These are phyloP conservation scores for Agelaius tricolor DNA, from an alignment of 2,113 vertebrate species.

Conservation along the genomic window DNA sequence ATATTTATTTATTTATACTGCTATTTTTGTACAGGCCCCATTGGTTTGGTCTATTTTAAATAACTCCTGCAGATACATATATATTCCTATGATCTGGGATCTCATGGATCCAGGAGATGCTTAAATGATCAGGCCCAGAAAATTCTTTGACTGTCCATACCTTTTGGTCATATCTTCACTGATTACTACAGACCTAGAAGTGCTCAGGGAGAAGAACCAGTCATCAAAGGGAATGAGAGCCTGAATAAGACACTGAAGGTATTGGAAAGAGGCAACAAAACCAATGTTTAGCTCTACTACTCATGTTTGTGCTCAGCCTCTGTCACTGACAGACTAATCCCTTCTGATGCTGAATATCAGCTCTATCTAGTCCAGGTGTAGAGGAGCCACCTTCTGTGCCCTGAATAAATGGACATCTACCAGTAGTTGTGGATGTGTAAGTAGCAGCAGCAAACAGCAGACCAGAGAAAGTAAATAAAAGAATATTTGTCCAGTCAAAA, in stretches of 20 bases:
- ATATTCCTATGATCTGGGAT: not conserved
- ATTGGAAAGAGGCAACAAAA: not conserved
- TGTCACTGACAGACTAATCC: not conserved
- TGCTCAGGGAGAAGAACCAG: not conserved
- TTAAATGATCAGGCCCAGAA: not conserved
- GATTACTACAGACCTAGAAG: not conserved
- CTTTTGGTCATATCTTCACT: not conserved
- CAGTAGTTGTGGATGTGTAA: not conserved
- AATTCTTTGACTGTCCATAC: not conserved
- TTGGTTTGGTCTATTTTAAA: not conserved
- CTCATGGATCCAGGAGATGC: not conserved
- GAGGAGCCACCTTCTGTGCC: not conserved
- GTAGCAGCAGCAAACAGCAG: not conserved
- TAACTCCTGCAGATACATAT: not conserved
- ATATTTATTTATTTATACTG: not conserved
- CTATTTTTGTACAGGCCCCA: not conserved
- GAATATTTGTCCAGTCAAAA: not conserved
- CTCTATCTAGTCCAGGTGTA: not conserved
- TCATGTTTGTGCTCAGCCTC: not conserved
- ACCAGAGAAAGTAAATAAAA: not conserved
- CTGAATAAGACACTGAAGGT: not conserved
- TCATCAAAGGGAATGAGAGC: fast-evolving
- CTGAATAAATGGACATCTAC: not conserved
- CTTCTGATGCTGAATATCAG: not conserved
- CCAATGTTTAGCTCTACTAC: not conserved